Base-by-base conservation (phyloP, 2,888 invertebrate species). In the Cryptus armator region DNA sequence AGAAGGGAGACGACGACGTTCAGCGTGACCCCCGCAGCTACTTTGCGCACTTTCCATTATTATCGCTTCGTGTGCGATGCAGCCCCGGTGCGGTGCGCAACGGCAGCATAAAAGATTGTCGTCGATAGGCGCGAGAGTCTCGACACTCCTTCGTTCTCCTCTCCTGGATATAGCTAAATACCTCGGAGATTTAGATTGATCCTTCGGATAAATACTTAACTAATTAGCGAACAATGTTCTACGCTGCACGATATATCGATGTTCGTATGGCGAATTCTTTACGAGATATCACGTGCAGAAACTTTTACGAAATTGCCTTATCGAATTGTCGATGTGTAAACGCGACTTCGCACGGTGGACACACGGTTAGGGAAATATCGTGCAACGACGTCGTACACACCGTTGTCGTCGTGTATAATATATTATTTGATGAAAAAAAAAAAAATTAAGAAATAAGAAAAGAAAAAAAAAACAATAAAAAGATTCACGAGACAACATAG, bases 31-130 rank as follows among this genome's bases (percentile, higher is more conserved):
- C 64, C 64, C 48, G 64, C 37, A 64, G 37, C 75, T 48, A 75
- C 75, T 75, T 75, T 75, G 64, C 75, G 75, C 75, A 75, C 75
- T 75, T 75, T 75, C 75, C 75, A 75, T 75, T 75, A 51, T 64
- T 75, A 75, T 75, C 75, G 64, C 75, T 75, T 75, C 48, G 64
- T 64, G 75, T 62, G 64, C 75, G 64, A 62, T 62, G 48, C 75
- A 48, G 24, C 56, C 4, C 1, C 70, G 48, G n/a, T 12, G 51
- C 51, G 16, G 16, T 46, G 51, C 19, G 48, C 43, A 44, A 12
- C 24, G n/a, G 16, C 37, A 53, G 19, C 16, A 24, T 10, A 64
- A 75, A 48, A 75, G 59, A 75, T 75, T 64, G 75, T 75, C 64
- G 64, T 75, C 75, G 75, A 75, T 75, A 75, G 62, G n/a, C 48